Evolutionary conservation across 2,113 vertebrate species (phyloP).

Genomic region (Craseonycteris thonglongyai): DNA sequence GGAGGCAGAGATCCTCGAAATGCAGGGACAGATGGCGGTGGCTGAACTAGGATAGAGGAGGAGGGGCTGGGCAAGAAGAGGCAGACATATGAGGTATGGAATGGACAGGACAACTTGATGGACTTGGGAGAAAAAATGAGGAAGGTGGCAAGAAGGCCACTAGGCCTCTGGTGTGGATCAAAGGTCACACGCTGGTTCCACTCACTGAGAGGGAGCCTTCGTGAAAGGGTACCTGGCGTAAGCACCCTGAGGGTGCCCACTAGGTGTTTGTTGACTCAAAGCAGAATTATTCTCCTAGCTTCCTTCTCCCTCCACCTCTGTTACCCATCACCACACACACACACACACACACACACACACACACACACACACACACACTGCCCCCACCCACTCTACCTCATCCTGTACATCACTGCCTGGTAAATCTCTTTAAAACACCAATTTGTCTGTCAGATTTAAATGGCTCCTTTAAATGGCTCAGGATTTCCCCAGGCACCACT

Average conservation of each 20-base stretch:
- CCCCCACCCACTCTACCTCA: background rate
- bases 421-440: conserved; percentile 54
- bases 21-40: background rate
- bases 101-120: background rate
- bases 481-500: conserved; percentile 38
- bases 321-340: fast-evolving
- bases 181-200: background rate
- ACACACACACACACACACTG: background rate
- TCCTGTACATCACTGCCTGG: conserved; percentile 1
- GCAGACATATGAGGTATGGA: background rate
- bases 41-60: background rate
- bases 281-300: background rate
- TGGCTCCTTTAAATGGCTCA: conserved; percentile 13
- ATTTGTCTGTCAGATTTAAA: conserved; percentile 56
- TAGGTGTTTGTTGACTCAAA: background rate
- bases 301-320: background rate
- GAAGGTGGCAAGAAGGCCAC: too few species aligned
- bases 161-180: background rate
- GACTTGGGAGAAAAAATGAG: background rate
- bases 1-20: background rate
- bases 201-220: background rate
- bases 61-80: background rate
- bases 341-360: too few species aligned
- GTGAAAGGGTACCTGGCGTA: background rate
- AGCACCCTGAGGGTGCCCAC: background rate